Evolutionary conservation across 2,113 vertebrate species (phyloP).

Genomic region (Rhea pennata): DNA sequence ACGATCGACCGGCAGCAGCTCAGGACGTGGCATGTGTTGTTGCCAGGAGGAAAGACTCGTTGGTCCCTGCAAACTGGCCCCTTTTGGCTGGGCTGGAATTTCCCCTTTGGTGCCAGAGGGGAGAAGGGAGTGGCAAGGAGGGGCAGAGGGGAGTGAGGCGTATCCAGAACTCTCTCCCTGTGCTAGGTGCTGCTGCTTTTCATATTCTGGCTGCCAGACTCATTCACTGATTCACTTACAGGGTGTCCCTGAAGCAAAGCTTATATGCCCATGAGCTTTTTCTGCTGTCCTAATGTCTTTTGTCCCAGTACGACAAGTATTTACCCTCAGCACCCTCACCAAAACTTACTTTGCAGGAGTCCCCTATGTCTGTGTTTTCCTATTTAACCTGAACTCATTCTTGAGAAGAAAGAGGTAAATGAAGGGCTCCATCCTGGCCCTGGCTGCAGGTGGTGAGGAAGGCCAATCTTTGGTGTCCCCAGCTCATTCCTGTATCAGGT

Average conservation of each 20-base stretch:
- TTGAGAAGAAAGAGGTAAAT: not conserved
- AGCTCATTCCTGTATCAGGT: not conserved
- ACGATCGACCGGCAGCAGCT: accelerated
- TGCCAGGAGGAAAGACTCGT: not conserved
- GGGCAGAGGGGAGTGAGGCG: not conserved
- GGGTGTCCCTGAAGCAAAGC: not conserved
- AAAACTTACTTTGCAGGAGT: not conserved
- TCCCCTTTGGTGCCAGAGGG: not conserved
- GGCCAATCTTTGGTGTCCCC: not conserved
- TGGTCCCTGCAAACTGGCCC: accelerated
- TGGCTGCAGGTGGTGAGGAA: not conserved
- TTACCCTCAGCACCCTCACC: not conserved
- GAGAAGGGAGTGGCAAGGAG: not conserved
- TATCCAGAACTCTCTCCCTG: not conserved
- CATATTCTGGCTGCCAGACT: not conserved
- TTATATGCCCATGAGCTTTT: not conserved
- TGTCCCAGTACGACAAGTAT: not conserved
- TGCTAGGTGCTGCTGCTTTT: not conserved
- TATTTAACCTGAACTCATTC: not conserved
- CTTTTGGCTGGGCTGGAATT: not conserved
- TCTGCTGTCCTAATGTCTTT: not conserved
- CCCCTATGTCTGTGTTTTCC: not conserved
- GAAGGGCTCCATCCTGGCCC: not conserved
- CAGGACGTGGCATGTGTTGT: not conserved
- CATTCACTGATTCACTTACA: not conserved